phyloP scores from a whole-genome alignment of 2,888 invertebrate species.

The Drosophila meridiana region DNA sequence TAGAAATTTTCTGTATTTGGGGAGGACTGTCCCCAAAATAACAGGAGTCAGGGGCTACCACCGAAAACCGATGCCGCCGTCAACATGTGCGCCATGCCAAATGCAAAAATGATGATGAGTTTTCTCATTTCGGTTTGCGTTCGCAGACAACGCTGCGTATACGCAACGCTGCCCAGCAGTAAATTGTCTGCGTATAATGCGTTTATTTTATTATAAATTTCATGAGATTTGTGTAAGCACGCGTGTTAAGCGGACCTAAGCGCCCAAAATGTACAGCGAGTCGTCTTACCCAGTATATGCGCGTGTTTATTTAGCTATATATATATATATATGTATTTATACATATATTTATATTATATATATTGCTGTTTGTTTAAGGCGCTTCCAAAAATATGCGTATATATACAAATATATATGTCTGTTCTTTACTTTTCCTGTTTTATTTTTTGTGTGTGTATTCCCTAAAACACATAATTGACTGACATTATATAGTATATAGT shows the following conservation, averaged over 20 bases:
- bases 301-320: conserved; percentile 17
- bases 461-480: conserved; percentile 68
- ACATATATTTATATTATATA: conserved; percentile 6
- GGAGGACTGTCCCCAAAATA: conserved; percentile 44
- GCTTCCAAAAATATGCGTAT: conserved; percentile 27
- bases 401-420: conserved; percentile 4
- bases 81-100: conserved; percentile 63
- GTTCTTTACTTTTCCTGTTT: background rate
- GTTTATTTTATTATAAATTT: conserved; percentile 65
- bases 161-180: conserved; percentile 54
- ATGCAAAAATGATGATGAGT: conserved; percentile 76
- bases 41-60: background rate
- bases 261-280: conserved; percentile 17
- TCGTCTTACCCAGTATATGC: conserved; percentile 40
- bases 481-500: conserved; percentile 26
- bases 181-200: conserved; percentile 64
- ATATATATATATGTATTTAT: conserved; percentile 4
- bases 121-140: conserved; percentile 44
- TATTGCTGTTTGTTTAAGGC: conserved; percentile 25
- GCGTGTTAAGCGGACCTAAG: conserved; percentile 38
- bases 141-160: conserved; percentile 40
- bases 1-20: conserved; percentile 70
- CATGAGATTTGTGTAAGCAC: conserved; percentile 58
- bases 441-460: conserved; percentile 33
- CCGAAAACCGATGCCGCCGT: conserved; percentile 33